Evolutionary conservation across 2,888 invertebrate genomes (phyloP).

Genomic region (Ornithoptera alexandrae): DNA sequence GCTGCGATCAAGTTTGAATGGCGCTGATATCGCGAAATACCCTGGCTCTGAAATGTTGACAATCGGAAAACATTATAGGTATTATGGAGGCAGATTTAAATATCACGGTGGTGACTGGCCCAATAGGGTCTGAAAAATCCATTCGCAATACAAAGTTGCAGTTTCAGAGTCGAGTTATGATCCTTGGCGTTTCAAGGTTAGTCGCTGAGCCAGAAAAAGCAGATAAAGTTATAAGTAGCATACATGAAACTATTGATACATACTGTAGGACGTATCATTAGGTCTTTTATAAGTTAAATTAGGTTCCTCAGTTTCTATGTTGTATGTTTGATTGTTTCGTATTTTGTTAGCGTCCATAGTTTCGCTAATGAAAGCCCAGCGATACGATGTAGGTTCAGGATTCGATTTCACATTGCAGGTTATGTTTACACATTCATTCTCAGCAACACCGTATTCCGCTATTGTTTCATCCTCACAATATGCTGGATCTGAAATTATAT

Average conservation of each 20-base stretch:
- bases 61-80: too few species aligned
- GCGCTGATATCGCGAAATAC: too few species aligned
- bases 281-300: conserved; percentile 56
- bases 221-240: not conserved
- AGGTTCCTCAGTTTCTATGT: conserved; percentile 49
- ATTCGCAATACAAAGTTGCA: too few species aligned
- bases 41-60: too few species aligned
- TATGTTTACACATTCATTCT: conserved; percentile 60
- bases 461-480: conserved; percentile 56
- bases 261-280: conserved; percentile 58
- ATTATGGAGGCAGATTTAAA: too few species aligned
- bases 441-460: conserved; percentile 60
- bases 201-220: too few species aligned
- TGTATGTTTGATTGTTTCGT: conserved; percentile 43
- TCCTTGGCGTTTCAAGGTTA: too few species aligned
- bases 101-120: too few species aligned
- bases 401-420: conserved; percentile 61
- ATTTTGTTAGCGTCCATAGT: conserved; percentile 47
- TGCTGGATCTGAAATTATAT: conserved; percentile 54
- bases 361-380: conserved; percentile 61
- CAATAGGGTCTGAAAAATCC: too few species aligned
- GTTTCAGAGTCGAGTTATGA: too few species aligned
- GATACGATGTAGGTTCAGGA: conserved; percentile 55
- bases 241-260: conserved; percentile 35
- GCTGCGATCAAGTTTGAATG: too few species aligned